Conservation (phyloP, 2,888 invertebrate species). For the Esperia sulphurella region DNA sequence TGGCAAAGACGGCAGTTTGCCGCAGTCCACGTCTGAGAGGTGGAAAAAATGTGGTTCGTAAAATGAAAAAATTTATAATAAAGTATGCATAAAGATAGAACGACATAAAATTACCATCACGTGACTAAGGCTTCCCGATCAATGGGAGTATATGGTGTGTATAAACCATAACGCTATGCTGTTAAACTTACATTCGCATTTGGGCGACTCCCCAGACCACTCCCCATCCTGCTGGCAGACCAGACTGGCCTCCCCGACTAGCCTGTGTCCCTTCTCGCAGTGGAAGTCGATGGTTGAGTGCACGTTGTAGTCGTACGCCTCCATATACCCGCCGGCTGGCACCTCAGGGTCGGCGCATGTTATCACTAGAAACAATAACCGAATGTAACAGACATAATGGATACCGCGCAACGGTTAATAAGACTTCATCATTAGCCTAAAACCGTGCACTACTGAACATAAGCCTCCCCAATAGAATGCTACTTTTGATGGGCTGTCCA, state of each 20-base stretch:
- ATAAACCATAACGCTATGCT: no score
- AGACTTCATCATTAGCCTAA: no score
- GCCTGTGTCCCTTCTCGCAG: constrained; percentile 90
- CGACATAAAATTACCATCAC: no score
- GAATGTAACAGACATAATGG: no score
- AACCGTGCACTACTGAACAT: no score
- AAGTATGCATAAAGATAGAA: neutral
- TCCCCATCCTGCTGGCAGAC: constrained; percentile 88
- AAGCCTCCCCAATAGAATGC: no score
- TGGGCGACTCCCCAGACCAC: constrained; percentile 90
- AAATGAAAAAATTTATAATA: neutral
- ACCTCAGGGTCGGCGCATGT: constrained; percentile 93
- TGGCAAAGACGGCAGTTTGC: constrained; percentile 87
- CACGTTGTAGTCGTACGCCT: constrained; percentile 93
- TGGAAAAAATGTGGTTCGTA: neutral
- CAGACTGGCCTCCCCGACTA: constrained; percentile 85
- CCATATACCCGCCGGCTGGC: constrained; percentile 90
- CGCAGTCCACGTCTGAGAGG: constrained; percentile 94
- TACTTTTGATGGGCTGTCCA: no score
- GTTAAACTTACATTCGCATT: constrained; percentile 90
- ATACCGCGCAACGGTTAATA: no score
- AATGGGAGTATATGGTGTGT: no score
- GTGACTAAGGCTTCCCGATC: no score
- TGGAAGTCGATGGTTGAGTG: constrained; percentile 93
- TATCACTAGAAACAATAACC: constrained; percentile 80